Base-by-base conservation (phyloP, 2,888 invertebrate species). In the Sminthurinus aureus region DNA sequence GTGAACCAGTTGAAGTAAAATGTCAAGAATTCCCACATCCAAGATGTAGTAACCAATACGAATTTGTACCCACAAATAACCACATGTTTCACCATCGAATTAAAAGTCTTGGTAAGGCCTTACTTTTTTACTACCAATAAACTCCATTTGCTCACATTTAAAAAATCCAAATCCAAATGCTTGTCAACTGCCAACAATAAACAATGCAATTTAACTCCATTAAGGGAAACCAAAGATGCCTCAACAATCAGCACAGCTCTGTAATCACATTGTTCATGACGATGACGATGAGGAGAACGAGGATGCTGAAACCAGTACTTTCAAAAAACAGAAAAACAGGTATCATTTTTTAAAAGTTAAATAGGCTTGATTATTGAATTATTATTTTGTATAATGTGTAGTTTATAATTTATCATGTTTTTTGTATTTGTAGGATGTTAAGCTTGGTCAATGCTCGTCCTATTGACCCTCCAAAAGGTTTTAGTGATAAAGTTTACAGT, bases 21-120 rank as follows among this genome's bases (percentile, higher is more conserved):
- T 86, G 85, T 80, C 85, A 84, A 84, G 87, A 87, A 22, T 69
- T 67, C 79, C 84, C 87, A 69, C 86, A 86, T 74, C 83, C 84
- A 80, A 82, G 86, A 76, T 85, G 85, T 84, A 85, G 85, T 67
- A 87, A 87, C 84, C 86, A 87, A 67, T 87, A 87, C 78, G 87
- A 87, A 75, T 85, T 87, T 83, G 85, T 82, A 64, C 86, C 85
- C 64, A 83, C 85, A 22, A 80, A 52, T 74, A 85, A 77, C 74
- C 83, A 79, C 50, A n/a, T 76, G 26, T 81, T 81, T 50, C 75
- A 81, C 22, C 81, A 74, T 6, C 8, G 73, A 58, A 22, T 75
- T 12, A 81, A 81, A 38, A 74, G 18, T 66, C 15, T 64, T 20
- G 81, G 51, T 71, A 38, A 69, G 52, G 4, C 22, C 12, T 76